Evolutionary conservation across 2,797 vertebrate species (phyloP), one percentile per base, ranked within the genome.

Genomic region (Phalloptychus januarius): DNA sequence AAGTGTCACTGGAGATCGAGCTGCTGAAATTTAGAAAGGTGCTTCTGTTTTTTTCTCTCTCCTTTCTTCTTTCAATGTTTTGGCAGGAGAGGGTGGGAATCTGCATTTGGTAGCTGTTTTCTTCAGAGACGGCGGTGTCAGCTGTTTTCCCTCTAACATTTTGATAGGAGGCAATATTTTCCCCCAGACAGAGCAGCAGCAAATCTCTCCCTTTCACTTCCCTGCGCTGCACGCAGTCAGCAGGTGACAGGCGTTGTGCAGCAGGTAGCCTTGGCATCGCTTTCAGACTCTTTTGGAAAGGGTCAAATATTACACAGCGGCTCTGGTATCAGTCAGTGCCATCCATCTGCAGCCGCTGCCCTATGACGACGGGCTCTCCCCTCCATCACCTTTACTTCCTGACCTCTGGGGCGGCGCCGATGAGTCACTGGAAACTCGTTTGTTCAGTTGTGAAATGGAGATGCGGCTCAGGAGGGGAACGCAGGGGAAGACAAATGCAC

Each of bases 201-300:
- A 82, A 85, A 81, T 80, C 70, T 88, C 63, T 75, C 72, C 61
- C 74, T 82, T 86, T 79, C 58, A 82, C 79, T 81, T 76, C 75
- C 75, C 52, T n/a, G n/a, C 75, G 85, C 80, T 63, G 44, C 86
- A 84, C 40, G 23, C 87, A 48, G 77, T 83, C 79, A 79, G 44
- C 71, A 84, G 81, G 85, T 91, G 86, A 90, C 84, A 85, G 77
- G 87, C 84, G 82, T 82, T 74, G 77, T 79, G 85, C 82, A 79
- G 83, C 78, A 42, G 83, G 80, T 73, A 5, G n/a, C 1, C 28
- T 75, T 74, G 71, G 46, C 72, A 65, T 52, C 72, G 85, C 84
- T 86, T 91, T 90, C 79, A 92, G 91, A 94, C 81, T 16, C 76
- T 85, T 92, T 93, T 75, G 90, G 92, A 93, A 87, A 90, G 87